Evolutionary conservation across 2,888 invertebrate species (phyloP).

Genomic region (Julus scanicus): DNA sequence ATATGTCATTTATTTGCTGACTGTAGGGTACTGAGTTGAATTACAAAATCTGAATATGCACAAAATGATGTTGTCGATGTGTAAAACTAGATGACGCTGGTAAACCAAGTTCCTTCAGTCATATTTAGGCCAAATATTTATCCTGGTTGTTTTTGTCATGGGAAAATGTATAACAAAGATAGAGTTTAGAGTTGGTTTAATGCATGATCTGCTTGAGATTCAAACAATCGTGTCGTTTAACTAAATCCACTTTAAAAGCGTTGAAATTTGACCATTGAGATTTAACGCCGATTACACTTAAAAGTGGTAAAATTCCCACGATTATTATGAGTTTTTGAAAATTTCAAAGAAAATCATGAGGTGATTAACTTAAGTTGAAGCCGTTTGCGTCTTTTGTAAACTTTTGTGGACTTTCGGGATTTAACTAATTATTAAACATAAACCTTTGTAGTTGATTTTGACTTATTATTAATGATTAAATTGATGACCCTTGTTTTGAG

Average conservation of each 20-base stretch:
- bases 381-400: too few species aligned
- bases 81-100: not conserved
- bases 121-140: not conserved
- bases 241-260: not conserved
- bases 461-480: not conserved
- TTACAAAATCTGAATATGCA: not conserved
- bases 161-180: not conserved
- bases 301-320: not conserved
- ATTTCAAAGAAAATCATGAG: not conserved
- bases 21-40: too few species aligned
- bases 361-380: not conserved
- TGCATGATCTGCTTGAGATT: not conserved
- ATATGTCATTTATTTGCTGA: too few species aligned
- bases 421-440: not conserved
- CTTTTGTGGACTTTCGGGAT: not conserved
- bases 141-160: slow-evolving; percentile 10
- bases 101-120: not conserved
- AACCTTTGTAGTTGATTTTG: not conserved
- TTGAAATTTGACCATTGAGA: slow-evolving; percentile 5
- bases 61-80: not conserved
- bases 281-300: not conserved
- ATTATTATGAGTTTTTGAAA: not conserved
- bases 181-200: not conserved
- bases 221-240: not conserved
- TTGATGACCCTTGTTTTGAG: not conserved